phyloP scores from a whole-genome alignment of 2,113 vertebrate genomes.

The Ginglymostoma cirratum region DNA sequence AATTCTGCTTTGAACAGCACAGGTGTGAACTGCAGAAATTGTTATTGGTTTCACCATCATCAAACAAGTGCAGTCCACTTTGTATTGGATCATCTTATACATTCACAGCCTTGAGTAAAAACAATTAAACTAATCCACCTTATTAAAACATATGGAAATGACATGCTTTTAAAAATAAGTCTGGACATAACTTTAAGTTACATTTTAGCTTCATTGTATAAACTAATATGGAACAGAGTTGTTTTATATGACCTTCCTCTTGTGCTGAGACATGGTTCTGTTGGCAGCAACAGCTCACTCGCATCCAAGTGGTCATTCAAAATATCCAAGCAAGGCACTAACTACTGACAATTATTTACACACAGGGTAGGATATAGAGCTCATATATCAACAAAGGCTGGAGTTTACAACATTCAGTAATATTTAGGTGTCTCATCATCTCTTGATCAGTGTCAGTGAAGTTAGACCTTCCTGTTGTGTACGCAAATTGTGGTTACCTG shows the following conservation, averaged over 20 bases:
- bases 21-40: background rate
- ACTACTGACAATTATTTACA: background rate
- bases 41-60: background rate
- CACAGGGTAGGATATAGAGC: background rate
- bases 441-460: background rate
- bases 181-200: background rate
- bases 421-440: background rate
- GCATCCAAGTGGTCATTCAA: background rate
- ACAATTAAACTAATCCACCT: background rate
- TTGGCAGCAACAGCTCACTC: background rate
- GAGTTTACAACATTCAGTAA: background rate
- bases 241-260: background rate
- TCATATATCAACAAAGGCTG: background rate
- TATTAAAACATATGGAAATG: background rate
- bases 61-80: background rate
- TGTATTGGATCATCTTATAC: no score
- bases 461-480: background rate
- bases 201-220: background rate
- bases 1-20: background rate
- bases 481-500: background rate
- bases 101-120: background rate
- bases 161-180: background rate
- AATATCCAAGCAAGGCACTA: background rate
- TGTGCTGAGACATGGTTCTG: background rate
- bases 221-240: background rate